Evolutionary conservation across 2,113 vertebrate genomes (phyloP), one percentile per base, ranked within the genome.

Genomic region (Sebastes fasciatus): DNA sequence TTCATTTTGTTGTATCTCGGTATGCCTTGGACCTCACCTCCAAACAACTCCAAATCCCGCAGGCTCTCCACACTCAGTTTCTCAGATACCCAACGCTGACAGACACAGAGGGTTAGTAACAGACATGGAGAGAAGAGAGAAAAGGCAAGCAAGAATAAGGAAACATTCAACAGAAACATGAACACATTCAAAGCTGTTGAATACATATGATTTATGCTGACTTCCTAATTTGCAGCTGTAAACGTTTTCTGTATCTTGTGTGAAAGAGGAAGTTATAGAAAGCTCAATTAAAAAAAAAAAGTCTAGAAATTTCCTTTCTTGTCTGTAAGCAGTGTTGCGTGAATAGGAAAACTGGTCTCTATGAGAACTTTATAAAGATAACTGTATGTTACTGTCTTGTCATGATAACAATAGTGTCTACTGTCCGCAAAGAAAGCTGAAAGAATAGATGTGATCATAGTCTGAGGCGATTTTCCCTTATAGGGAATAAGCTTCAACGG

Each of bases 11-110:
- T 74, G 43, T 5, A 49, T 80, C 67, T 34, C 8, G 3, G 8
- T 73, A 64, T 62, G 45, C 60, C 14, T 86, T 74, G 34, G n/a
- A 86, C 84, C 97, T 97, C 95, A 99, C 98, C 98, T 97, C 97
- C 97, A 80, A 99, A 99, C 77, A 99, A 95, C 92, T 99, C 98
- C 81, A 99, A 96, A 94, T 99, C 98, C 94, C 97, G 96, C 91
- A 99, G 95, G 89, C 98, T 98, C 95, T 99, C 98, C 96, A 99
- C 97, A 94, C 98, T 99, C 95, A 99, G 96, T 94, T 98, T 99
- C 93, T 99, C 98, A 86, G 98, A 96, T 91, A 99, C 98, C 98
- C 98, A 99, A 89, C 97, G 96, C 98, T 99, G 94, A 93, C 82
- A 90, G 70, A 91, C 67, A 88, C 10, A 89, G 72, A 77, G 51